Evolutionary conservation across 2,113 vertebrate species (phyloP).

Genomic region (Hiodon tergisus): DNA sequence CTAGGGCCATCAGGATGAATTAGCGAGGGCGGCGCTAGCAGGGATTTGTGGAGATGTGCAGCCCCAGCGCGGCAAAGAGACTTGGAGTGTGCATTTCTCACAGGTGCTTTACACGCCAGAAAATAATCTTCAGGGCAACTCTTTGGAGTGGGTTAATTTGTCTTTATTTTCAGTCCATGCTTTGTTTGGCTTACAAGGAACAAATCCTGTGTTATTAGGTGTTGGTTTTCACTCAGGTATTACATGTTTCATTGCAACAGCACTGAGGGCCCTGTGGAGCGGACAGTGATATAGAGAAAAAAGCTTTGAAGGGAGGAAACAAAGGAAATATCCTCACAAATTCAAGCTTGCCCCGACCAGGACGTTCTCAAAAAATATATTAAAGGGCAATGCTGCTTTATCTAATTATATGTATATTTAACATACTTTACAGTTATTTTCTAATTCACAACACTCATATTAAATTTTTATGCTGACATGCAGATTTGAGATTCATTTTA

Average conservation of each 20-base stretch:
- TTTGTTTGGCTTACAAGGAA: not conserved
- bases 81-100: conserved; percentile 64
- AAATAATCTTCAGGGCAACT: not conserved
- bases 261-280: not conserved
- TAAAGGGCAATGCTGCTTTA: no score
- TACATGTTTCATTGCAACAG: not conserved
- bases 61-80: conserved; percentile 58
- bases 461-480: conserved; percentile 59
- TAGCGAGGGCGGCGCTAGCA: conserved; percentile 75
- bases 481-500: conserved; percentile 62
- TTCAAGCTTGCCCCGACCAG: no score
- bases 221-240: no score
- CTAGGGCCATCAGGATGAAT: conserved; percentile 86
- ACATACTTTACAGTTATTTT: conserved; percentile 44
- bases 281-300: no score
- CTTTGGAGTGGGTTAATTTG: no score
- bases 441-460: conserved; percentile 33
- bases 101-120: conserved; percentile 61
- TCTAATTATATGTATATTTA: conserved; percentile 33
- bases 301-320: no score
- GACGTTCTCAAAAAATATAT: no score
- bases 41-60: conserved; percentile 58
- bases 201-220: not conserved
- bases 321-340: no score
- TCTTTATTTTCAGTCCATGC: not conserved